A percentile compares a stretch with the other conserved stretches of the same genome.
Conservation (phyloP, 1,140 invertebrate species). For the Asobara japonica region DNA sequence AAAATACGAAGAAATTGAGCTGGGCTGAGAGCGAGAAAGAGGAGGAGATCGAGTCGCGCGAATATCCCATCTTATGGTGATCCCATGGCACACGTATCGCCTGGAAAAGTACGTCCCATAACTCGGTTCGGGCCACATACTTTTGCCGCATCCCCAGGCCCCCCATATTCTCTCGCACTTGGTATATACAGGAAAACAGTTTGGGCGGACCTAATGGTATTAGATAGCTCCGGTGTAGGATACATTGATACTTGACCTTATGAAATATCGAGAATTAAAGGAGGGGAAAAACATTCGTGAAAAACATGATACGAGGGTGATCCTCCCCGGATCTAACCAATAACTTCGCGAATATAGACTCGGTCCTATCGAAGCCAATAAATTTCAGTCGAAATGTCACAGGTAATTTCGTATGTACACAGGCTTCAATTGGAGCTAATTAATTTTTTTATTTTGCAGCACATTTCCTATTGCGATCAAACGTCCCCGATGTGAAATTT, state of each 20-base stretch:
- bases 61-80: constrained; percentile 37
- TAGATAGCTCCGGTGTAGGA: constrained; percentile 26
- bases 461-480: no score
- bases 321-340: no score
- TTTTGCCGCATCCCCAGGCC: neutral
- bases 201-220: constrained; percentile 28
- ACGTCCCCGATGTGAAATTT: no score
- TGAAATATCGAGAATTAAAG: constrained; percentile 3
- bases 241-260: constrained; percentile 8
- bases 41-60: constrained; percentile 18
- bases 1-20: constrained; percentile 14
- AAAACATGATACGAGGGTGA: no score
- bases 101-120: constrained; percentile 20
- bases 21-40: constrained; percentile 7
- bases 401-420: no score
- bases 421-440: no score
- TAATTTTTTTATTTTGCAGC: no score
- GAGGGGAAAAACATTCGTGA: neutral
- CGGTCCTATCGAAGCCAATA: no score
- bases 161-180: constrained; percentile 8
- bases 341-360: no score
- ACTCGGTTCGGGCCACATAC: constrained; percentile 18
- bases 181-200: neutral
- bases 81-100: constrained; percentile 34
- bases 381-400: no score